These are phyloP conservation scores for Sminthopsis crassicaudata DNA, from an alignment of 2,113 vertebrate genomes.

Conservation along the genomic window DNA sequence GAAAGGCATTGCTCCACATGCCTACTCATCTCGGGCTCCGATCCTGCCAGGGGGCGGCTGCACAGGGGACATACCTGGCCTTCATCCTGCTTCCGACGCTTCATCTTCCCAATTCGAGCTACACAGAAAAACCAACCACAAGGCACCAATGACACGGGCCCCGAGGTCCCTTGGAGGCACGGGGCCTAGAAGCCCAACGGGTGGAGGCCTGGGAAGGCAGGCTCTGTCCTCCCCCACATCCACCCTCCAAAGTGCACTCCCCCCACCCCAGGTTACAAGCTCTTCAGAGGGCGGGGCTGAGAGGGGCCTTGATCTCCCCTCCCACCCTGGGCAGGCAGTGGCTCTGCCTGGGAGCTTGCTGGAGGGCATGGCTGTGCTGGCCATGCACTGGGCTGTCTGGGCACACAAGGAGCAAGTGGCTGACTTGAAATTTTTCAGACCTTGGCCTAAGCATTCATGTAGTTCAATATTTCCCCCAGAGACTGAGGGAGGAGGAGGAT, in stretches of 20 bases:
- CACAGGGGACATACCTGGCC: conserved; percentile 99
- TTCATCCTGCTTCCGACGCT: conserved; percentile 99
- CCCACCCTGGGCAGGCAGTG: background rate
- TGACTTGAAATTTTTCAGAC: background rate
- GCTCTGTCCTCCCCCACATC: background rate
- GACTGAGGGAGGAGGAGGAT: background rate
- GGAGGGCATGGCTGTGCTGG: background rate
- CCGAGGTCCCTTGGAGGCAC: conserved; percentile 22
- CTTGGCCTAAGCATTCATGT: background rate
- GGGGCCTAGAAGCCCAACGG: background rate
- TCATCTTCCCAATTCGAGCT: conserved; percentile 99
- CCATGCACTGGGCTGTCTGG: background rate
- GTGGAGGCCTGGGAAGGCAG: background rate
- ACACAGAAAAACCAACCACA: conserved; percentile 80
- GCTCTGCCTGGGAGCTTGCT: background rate
- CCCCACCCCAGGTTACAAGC: background rate
- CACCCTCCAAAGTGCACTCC: no score
- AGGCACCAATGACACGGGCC: conserved; percentile 55
- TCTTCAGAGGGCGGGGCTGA: background rate
- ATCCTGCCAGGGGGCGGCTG: conserved; percentile 97
- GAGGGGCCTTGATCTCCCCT: background rate
- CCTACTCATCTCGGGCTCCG: conserved; percentile 99
- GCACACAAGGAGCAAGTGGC: background rate
- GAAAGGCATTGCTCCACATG: conserved; percentile 99
- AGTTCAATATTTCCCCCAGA: background rate